Evolutionary conservation across 2,797 vertebrate species (phyloP).

Genomic region (Schizopygopsis malacanthus): DNA sequence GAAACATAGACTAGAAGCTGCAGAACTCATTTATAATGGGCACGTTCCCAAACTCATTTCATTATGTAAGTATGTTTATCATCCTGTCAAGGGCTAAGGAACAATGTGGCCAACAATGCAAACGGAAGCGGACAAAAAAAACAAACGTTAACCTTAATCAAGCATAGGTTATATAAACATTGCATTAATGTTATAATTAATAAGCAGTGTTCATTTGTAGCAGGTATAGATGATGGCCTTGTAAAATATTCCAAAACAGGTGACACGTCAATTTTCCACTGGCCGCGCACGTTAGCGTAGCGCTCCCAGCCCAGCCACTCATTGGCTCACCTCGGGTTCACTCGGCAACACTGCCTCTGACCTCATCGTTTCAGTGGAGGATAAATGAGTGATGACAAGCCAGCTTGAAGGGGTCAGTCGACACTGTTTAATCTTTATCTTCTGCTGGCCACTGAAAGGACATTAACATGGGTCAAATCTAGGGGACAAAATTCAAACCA

Average conservation of each 20-base stretch:
- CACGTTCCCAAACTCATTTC: not conserved
- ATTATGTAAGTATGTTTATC: not conserved
- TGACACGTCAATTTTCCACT: not conserved
- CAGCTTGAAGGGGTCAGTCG: conserved; percentile 43
- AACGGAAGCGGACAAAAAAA: not conserved
- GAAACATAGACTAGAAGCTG: not conserved
- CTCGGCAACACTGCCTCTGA: conserved; percentile 17
- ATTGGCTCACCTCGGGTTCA: conserved; percentile 42
- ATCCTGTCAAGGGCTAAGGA: not conserved
- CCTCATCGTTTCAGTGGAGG: conserved; percentile 27
- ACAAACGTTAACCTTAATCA: not conserved
- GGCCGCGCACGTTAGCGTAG: not conserved
- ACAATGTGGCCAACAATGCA: not conserved
- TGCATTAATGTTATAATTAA: not conserved
- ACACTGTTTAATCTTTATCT: conserved; percentile 51
- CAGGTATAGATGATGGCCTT: not conserved
- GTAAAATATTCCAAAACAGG: not conserved
- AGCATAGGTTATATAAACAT: not conserved
- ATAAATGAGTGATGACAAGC: conserved; percentile 54
- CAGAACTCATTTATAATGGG: not conserved
- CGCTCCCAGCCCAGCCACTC: conserved; percentile 38
- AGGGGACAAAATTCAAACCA: conserved; percentile 51
- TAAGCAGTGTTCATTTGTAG: not conserved
- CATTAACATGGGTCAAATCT: conserved; percentile 61
- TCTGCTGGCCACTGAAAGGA: conserved; percentile 53